Evolutionary conservation across 2,797 vertebrate genomes (phyloP), one percentile per base, ranked within the genome.

Genomic region (Melanotaenia trifasciata): DNA sequence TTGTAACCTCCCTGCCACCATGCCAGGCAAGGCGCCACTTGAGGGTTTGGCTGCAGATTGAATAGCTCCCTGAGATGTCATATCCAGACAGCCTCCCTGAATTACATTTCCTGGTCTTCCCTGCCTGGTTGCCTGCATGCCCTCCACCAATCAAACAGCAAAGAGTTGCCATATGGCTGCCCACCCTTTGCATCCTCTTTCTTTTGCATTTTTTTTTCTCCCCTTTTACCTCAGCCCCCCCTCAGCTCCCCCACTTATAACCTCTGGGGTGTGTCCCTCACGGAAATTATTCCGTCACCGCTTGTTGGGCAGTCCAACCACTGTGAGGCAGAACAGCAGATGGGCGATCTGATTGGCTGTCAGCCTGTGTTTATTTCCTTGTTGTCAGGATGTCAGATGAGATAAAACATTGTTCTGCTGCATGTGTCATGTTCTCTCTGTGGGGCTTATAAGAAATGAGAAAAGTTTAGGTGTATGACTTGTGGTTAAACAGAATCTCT

Each of bases 61-160:
- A 93, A 92, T 87, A 88, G 84, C 92, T 92, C 87, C 88, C 92
- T 72, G 83, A 91, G 89, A 91, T 91, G 90, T 91, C 90, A 92
- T 90, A 89, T 91, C 86, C 90, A 89, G 90, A 91, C 89, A 91
- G 83, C 83, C 78, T 87, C 81, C 78, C 81, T 87, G 90, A 92
- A 93, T 92, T 90, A 91, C 85, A 93, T 93, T 92, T 91, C 87
- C 90, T 87, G 89, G 88, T 91, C 80, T 89, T 90, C 86, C 81
- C 84, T 89, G 91, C 88, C 90, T 92, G 89, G 87, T 84, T 91
- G 89, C 81, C 80, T 84, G 75, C 79, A 33, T 64, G 83, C 85
- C 64, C 76, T 87, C 87, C 67, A 86, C 91, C 90, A 91, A 90
- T 91, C 85, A 86, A 79, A 84, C 68, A 56, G 64, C 77, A 75